phyloP scores from a whole-genome alignment of 30 jellyfish, hydroid and myxozoan species.

The Catostylus mosaicus region DNA sequence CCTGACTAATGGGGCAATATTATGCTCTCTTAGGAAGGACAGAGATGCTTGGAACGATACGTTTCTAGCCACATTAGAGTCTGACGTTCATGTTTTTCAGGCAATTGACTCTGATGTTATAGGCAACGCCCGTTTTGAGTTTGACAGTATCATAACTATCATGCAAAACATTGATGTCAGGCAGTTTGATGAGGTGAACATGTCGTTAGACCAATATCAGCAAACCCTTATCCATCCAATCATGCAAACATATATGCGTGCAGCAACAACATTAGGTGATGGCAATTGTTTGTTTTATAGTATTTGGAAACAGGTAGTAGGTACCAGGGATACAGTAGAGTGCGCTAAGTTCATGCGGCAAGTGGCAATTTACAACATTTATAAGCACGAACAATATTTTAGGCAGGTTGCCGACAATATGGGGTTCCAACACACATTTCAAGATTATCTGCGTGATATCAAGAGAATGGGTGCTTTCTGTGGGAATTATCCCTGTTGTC shows the following conservation, averaged over 20 bases:
- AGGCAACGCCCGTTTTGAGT: conserved; percentile 1
- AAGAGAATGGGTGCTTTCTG: neutral
- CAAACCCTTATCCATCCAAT: neutral
- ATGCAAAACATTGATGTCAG: too few species aligned
- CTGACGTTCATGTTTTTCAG: neutral
- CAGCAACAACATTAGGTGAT: conserved; percentile 1
- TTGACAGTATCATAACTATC: too few species aligned
- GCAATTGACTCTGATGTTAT: neutral
- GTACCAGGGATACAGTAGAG: neutral
- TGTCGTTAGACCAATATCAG: neutral
- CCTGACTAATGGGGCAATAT: conserved; percentile 23
- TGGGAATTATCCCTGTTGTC: neutral
- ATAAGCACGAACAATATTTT: neutral
- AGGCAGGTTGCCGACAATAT: neutral
- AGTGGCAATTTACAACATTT: too few species aligned
- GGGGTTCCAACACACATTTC: neutral
- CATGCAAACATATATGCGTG: neutral
- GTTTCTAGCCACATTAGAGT: neutral
- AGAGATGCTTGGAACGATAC: conserved; percentile 5
- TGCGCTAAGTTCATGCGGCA: conserved; percentile 3
- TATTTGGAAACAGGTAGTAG: conserved; percentile 8
- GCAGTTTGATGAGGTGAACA: too few species aligned
- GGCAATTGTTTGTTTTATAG: conserved; percentile 10
- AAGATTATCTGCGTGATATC: neutral
- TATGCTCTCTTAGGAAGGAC: conserved; percentile 12